A percentile compares a stretch with the other conserved stretches of the same genome.
These are phyloP conservation scores for Heliangelus exortis DNA, from an alignment of 2,797 vertebrate genomes.

Conservation along the genomic window DNA sequence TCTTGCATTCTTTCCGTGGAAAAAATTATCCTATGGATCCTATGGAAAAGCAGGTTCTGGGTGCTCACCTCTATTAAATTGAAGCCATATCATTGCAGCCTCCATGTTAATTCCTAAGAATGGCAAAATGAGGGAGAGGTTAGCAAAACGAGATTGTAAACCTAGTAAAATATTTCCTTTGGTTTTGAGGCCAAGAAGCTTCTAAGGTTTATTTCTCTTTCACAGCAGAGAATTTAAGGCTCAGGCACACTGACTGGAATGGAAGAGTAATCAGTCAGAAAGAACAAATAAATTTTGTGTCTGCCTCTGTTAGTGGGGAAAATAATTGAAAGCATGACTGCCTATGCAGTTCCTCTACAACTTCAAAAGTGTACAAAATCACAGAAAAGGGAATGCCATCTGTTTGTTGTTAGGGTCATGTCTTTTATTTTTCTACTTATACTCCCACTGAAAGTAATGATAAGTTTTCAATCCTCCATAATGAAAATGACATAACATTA, in stretches of 20 bases:
- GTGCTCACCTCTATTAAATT: slow-evolving; percentile 22
- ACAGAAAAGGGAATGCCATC: slow-evolving; percentile 74
- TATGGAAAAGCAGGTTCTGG: not conserved
- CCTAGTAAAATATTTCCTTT: slow-evolving; percentile 53
- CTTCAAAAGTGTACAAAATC: slow-evolving; percentile 79
- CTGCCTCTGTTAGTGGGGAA: slow-evolving; percentile 73
- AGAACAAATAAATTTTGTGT: slow-evolving; percentile 76
- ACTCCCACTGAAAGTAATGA: slow-evolving; percentile 66
- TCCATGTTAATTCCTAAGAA: slow-evolving; percentile 15
- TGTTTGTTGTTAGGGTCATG: slow-evolving; percentile 80
- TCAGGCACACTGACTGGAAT: slow-evolving; percentile 54
- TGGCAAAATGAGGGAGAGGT: not conserved
- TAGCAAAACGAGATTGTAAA: slow-evolving; percentile 64
- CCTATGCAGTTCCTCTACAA: slow-evolving; percentile 71
- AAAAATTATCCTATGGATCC: not conserved
- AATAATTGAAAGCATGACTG: slow-evolving; percentile 81
- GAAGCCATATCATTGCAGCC: slow-evolving; percentile 1
- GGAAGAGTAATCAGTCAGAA: slow-evolving; percentile 76
- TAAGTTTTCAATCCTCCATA: slow-evolving; percentile 57
- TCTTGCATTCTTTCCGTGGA: slow-evolving; percentile 3
- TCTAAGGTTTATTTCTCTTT: slow-evolving; percentile 69
- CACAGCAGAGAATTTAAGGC: slow-evolving; percentile 61
- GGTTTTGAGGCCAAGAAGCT: slow-evolving; percentile 53
- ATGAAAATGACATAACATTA: slow-evolving; percentile 71
- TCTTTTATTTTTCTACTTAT: slow-evolving; percentile 76